phyloP scores from a whole-genome alignment of 2,888 invertebrate genomes.

The Macrophya annulata region DNA sequence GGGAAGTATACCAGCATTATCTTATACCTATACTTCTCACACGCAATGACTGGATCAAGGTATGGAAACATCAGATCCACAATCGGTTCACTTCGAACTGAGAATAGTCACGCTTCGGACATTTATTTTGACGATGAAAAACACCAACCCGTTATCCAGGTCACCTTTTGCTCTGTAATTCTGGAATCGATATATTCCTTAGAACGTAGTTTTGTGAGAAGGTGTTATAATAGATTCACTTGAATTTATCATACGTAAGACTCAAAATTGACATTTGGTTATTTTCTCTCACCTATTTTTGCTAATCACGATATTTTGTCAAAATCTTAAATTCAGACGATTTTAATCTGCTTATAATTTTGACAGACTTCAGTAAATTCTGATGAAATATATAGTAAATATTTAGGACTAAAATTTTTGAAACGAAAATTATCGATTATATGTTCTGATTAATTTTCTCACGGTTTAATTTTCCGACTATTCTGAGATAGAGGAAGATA shows the following conservation, averaged over 20 bases:
- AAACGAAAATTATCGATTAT: not conserved
- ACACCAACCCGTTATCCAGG: not conserved
- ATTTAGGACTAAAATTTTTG: not conserved
- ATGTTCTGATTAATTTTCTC: slow-evolving; percentile 23
- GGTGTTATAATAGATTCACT: not conserved
- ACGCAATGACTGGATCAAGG: not conserved
- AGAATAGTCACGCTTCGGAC: slow-evolving; percentile 18
- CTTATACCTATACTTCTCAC: not conserved
- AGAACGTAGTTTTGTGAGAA: not conserved
- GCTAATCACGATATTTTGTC: too few species aligned
- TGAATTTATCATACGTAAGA: not conserved
- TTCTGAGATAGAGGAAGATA: not conserved
- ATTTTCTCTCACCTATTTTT: too few species aligned
- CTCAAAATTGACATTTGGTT: too few species aligned
- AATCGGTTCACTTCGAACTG: slow-evolving; percentile 4
- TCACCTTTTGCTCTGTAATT: not conserved
- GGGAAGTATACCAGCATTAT: not conserved
- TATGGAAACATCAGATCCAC: slow-evolving; percentile 18
- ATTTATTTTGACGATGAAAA: slow-evolving; percentile 17
- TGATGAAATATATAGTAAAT: not conserved
- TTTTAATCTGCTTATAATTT: too few species aligned
- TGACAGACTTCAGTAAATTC: not conserved
- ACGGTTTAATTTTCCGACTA: not conserved
- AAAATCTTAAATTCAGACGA: too few species aligned
- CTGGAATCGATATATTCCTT: slow-evolving; percentile 2